Evolutionary conservation across 2,113 vertebrate genomes (phyloP).

Genomic region (Melanostigma gelatinosum): DNA sequence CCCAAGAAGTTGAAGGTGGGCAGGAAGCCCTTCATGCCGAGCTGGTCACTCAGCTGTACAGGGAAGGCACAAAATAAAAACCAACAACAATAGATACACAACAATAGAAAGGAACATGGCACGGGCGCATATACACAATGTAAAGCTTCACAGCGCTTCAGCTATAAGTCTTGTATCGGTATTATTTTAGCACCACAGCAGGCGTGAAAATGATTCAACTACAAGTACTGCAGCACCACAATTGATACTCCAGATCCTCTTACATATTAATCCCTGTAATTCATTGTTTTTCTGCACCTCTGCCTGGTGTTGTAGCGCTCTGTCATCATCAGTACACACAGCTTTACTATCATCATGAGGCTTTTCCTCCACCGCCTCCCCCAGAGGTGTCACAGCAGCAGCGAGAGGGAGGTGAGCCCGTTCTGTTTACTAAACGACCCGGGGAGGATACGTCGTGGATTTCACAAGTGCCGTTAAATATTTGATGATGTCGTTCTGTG

Average conservation of each 20-base stretch:
- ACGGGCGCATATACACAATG: not conserved
- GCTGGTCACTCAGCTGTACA: slow-evolving; percentile 72
- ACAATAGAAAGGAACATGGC: not conserved
- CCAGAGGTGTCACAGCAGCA: slow-evolving; percentile 56
- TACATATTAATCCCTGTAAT: not conserved
- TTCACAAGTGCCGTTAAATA: slow-evolving; percentile 42
- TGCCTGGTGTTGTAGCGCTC: slow-evolving; percentile 7
- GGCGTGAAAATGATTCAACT: not conserved
- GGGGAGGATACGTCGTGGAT: slow-evolving; percentile 18
- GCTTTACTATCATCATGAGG: slow-evolving; percentile 47
- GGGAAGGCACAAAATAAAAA: slow-evolving; percentile 11
- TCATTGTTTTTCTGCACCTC: slow-evolving; percentile 20
- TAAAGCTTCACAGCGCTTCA: not conserved
- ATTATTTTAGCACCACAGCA: not conserved
- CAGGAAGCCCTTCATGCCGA: slow-evolving; percentile 76
- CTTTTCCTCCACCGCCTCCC: slow-evolving; percentile 41
- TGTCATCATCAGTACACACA: slow-evolving; percentile 49
- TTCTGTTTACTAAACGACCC: slow-evolving; percentile 63
- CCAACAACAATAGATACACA: not conserved
- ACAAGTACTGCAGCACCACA: not conserved
- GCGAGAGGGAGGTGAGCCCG: slow-evolving; percentile 19
- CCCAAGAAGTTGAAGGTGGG: slow-evolving; percentile 88
- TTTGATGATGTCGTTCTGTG: slow-evolving; percentile 17
- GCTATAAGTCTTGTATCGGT: not conserved
- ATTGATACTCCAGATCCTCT: not conserved